phyloP scores from a whole-genome alignment of 2,797 vertebrate genomes.

The Pipistrellus pygmaeus region DNA sequence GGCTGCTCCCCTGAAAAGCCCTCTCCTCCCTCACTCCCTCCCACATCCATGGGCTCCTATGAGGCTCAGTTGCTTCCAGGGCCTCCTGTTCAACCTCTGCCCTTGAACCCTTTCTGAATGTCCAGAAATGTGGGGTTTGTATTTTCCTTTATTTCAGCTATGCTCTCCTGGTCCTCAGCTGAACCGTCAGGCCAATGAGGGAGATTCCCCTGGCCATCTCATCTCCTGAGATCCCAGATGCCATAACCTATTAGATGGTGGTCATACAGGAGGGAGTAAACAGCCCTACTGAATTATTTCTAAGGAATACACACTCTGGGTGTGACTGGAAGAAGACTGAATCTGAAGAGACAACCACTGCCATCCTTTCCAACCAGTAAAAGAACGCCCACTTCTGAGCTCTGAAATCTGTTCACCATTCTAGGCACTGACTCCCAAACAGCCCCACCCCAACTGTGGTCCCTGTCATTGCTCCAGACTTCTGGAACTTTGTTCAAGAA shows the following conservation, averaged over 20 bases:
- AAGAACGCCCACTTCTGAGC: background rate
- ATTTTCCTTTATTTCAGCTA: background rate
- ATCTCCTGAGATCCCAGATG: background rate
- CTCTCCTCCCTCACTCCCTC: background rate
- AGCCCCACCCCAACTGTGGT: background rate
- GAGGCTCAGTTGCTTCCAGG: background rate
- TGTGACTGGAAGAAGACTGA: background rate
- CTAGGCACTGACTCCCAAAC: background rate
- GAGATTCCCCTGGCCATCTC: too few species aligned
- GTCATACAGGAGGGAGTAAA: background rate
- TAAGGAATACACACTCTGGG: background rate
- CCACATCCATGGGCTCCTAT: accelerated
- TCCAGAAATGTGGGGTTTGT: accelerated
- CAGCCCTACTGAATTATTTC: background rate
- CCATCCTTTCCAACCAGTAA: background rate
- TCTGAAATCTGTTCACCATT: background rate
- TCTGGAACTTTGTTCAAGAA: slow-evolving; percentile 43
- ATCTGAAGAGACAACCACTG: background rate
- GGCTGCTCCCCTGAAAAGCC: too few species aligned
- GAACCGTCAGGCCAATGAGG: background rate
- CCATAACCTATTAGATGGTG: background rate
- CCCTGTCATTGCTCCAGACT: background rate
- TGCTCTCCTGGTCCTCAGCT: background rate
- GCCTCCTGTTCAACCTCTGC: background rate
- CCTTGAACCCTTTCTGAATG: background rate